Evolutionary conservation across 2,797 vertebrate species (phyloP).

Genomic region (Hypotaenidia okinawae): DNA sequence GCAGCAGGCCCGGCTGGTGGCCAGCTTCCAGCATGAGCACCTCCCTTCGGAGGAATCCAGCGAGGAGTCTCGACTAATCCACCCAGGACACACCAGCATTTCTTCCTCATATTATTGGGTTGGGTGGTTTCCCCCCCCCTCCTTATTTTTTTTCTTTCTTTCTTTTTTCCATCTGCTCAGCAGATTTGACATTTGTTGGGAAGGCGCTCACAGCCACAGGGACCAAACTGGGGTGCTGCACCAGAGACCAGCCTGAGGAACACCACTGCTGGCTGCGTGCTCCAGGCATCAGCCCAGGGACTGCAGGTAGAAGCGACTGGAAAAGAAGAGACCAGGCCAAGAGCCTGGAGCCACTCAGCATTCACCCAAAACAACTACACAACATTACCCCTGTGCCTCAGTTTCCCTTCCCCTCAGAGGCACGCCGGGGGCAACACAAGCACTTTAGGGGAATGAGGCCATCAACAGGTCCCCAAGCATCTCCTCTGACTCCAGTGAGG

Average conservation of each 20-base stretch:
- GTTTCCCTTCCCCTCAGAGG: background rate
- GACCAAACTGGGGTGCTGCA: fast-evolving
- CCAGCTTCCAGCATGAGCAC: slow-evolving; percentile 21
- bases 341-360: background rate
- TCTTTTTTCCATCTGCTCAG: slow-evolving; percentile 11
- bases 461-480: fast-evolving
- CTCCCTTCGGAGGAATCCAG: slow-evolving; percentile 67
- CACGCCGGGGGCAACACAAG: fast-evolving
- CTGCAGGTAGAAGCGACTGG: background rate
- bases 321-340: background rate
- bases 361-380: fast-evolving
- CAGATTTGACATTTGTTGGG: background rate
- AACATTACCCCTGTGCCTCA: fast-evolving
- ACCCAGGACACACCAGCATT: slow-evolving; percentile 63
- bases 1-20: slow-evolving; percentile 50
- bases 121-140: background rate
- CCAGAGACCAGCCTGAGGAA: fast-evolving
- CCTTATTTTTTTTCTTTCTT: background rate
- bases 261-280: fast-evolving
- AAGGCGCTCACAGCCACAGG: fast-evolving
- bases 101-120: slow-evolving; percentile 22
- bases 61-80: slow-evolving; percentile 59
- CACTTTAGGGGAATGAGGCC: fast-evolving
- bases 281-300: background rate
- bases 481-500: background rate